Evolutionary conservation across 2,113 vertebrate genomes (phyloP).

Genomic region (Neoarius graeffei): DNA sequence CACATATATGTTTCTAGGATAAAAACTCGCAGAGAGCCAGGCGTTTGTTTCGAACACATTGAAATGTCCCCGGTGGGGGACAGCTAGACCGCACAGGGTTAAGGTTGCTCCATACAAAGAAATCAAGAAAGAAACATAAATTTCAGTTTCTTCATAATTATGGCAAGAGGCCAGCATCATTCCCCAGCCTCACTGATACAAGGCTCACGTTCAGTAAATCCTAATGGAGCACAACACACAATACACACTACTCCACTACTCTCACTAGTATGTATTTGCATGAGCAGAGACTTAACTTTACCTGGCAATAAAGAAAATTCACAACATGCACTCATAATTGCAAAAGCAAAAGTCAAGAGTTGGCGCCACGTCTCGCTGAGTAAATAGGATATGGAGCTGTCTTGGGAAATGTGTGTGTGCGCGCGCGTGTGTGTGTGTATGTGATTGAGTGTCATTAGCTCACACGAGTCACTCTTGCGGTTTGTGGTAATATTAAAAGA

Average conservation of each 20-base stretch:
- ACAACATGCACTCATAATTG: conserved; percentile 22
- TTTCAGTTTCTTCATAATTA: conserved; percentile 21
- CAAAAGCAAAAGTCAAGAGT: neutral
- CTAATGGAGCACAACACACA: neutral
- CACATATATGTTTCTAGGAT: no score
- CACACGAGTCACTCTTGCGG: conserved; percentile 47
- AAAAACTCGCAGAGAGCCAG: no score
- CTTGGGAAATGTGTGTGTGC: conserved; percentile 22
- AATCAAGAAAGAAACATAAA: neutral
- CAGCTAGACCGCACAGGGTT: no score
- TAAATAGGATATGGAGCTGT: conserved; percentile 32
- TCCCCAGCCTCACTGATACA: neutral
- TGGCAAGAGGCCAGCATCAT: neutral
- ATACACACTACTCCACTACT: neutral
- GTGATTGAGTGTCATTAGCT: conserved; percentile 52
- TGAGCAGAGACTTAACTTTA: neutral
- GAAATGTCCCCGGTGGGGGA: no score
- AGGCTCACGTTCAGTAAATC: neutral
- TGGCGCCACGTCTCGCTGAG: conserved; percentile 14
- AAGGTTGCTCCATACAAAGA: neutral
- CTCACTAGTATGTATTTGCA: neutral
- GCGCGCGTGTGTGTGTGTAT: conserved; percentile 17
- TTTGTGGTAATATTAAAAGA: conserved; percentile 55
- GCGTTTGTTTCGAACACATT: no score
- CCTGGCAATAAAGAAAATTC: neutral